Evolutionary conservation across 2,888 invertebrate species (phyloP).

Genomic region (Ditylenchus weischeri): DNA sequence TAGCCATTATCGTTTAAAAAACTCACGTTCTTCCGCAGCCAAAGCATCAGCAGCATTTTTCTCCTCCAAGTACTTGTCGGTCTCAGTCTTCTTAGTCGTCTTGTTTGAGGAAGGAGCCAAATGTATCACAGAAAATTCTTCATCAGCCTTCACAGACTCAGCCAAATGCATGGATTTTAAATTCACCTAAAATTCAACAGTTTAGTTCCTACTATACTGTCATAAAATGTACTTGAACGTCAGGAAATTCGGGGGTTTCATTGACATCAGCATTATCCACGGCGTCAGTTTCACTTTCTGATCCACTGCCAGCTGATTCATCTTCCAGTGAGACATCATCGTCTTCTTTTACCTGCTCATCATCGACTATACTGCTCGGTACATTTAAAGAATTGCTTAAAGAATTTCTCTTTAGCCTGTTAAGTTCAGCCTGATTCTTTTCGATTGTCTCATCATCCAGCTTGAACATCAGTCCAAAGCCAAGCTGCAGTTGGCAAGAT

Average conservation of each 20-base stretch:
- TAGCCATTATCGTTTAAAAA: not conserved
- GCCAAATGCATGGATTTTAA: constrained; percentile 19
- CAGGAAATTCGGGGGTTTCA: constrained; percentile 60
- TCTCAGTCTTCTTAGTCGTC: constrained; percentile 23
- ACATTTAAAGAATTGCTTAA: too few species aligned
- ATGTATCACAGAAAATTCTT: constrained; percentile 42
- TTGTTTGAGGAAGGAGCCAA: constrained; percentile 27
- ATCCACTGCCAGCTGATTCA: constrained; percentile 50
- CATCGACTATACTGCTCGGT: constrained; percentile 17
- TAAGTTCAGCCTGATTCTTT: constrained; percentile 57
- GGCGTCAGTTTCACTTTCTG: constrained; percentile 58
- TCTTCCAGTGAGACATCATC: constrained; percentile 51
- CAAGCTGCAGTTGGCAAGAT: constrained; percentile 84
- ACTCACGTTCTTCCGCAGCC: not conserved
- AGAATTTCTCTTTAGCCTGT: not conserved
- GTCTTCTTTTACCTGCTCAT: constrained; percentile 42
- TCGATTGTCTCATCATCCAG: constrained; percentile 84
- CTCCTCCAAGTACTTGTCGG: constrained; percentile 47
- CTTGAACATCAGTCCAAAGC: constrained; percentile 85
- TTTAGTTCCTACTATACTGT: not conserved
- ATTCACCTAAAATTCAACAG: constrained; percentile 19
- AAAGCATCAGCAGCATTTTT: not conserved
- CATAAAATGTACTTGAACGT: constrained; percentile 58
- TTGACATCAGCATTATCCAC: constrained; percentile 59
- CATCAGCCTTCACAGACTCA: constrained; percentile 19